Base-by-base conservation (phyloP, 1,140 invertebrate species). In the Ptiloglossa arizonensis region DNA sequence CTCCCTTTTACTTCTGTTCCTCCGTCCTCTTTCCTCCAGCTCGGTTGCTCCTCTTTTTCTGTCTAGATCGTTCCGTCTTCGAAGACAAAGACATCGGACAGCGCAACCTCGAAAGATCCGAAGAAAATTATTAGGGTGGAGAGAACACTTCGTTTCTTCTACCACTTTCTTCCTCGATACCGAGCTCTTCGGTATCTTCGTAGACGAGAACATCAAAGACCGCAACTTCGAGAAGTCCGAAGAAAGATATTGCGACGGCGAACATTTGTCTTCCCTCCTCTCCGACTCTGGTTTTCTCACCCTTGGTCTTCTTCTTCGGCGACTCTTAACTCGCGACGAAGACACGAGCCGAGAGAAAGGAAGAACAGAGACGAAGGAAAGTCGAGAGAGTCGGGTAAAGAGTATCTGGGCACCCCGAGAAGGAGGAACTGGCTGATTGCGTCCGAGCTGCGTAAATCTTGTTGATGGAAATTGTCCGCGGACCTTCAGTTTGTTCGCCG, bases 401-500 rank as follows among this genome's bases (percentile, higher is more conserved):
- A 71, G 54, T 17, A 22, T 17, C 50, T n/a, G 22, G n/a, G 67
- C 56, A 79, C 80, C 48, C 38, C 80, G 70, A 75, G 72, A 76
- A 72, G 71, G 69, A 80, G 83, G 80, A 82, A 75, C 74, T 81
- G 78, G 82, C 84, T 88, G 87, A 89, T 90, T 87, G 88, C 86
- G 87, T 87, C 86, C 86, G 83, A 85, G 81, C 81, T 79, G 80
- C 86, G 88, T 91, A 90, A 91, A 90, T 90, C 88, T 89, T 87
- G 86, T 90, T 90, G 86, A 90, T 89, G 88, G 88, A 89, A 89
- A 89, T 89, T 88, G 88, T 89, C 87, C 88, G 87, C 86, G 85
- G 87, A 88, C 83, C 83, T 89, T 89, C 80, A 83, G 86, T 86
- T 87, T 83, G 86, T 84, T 87, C 85, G 86, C 71, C 87, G 89